These are phyloP conservation scores for Oreochromis tanganicae DNA, from an alignment of 2,113 vertebrate species.

Conservation along the genomic window DNA sequence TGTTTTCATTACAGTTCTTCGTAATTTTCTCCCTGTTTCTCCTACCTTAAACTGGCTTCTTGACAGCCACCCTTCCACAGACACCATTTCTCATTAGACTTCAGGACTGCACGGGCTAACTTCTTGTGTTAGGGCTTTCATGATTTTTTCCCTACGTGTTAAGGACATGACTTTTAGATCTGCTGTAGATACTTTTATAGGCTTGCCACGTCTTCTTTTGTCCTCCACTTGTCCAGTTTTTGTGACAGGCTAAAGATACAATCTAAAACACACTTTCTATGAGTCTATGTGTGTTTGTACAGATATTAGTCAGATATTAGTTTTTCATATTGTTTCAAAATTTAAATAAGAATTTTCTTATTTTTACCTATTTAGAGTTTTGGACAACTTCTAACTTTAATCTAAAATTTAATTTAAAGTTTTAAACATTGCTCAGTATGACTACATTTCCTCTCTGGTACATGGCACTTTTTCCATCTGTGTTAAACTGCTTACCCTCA, in stretches of 20 bases:
- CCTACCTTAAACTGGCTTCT: neutral
- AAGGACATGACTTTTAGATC: too few relatives aligned
- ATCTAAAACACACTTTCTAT: too few relatives aligned
- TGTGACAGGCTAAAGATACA: too few relatives aligned
- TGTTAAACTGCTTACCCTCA: neutral
- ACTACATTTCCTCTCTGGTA: neutral
- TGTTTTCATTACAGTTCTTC: neutral
- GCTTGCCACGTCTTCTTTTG: too few relatives aligned
- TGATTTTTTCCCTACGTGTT: too few relatives aligned
- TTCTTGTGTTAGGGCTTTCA: too few relatives aligned
- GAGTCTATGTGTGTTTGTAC: neutral
- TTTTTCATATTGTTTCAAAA: neutral
- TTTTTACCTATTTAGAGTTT: neutral
- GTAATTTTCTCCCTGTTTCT: neutral
- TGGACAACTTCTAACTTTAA: neutral
- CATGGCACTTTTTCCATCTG: neutral
- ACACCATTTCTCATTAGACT: too few relatives aligned
- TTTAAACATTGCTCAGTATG: neutral
- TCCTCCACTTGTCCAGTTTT: too few relatives aligned
- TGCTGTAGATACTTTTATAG: too few relatives aligned
- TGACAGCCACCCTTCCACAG: too few relatives aligned
- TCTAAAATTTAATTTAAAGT: conserved; percentile 11
- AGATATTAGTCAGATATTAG: neutral
- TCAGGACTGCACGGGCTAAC: too few relatives aligned
- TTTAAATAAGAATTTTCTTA: neutral